Percentiles rank a stretch among this genome's conserved stretches.
Evolutionary conservation across 2,113 vertebrate species (phyloP).

Genomic region (Mesocricetus auratus): DNA sequence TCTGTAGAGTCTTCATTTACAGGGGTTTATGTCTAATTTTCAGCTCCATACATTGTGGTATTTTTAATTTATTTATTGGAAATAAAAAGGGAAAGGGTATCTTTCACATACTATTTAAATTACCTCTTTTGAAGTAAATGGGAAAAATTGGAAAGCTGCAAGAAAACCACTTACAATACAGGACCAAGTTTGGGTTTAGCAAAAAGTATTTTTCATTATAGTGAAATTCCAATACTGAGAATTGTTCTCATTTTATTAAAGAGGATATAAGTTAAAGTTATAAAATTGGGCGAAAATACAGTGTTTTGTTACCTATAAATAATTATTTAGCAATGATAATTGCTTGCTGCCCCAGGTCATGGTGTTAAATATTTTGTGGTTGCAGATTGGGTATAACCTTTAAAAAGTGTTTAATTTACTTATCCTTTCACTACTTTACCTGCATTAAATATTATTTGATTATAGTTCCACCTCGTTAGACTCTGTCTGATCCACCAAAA

Average conservation of each 20-base stretch:
- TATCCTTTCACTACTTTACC: background rate
- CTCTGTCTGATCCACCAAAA: background rate
- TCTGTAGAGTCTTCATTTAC: background rate
- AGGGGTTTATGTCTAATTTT: background rate
- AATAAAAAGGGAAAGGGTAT: background rate
- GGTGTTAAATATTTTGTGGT: background rate
- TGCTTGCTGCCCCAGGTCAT: background rate
- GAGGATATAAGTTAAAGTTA: background rate
- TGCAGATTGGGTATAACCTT: background rate
- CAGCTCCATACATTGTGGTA: too few relatives aligned
- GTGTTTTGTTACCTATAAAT: background rate
- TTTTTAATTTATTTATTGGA: background rate
- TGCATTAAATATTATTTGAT: background rate
- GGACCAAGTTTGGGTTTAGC: background rate
- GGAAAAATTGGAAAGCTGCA: background rate
- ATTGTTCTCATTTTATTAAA: background rate
- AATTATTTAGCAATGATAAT: background rate
- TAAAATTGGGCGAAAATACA: background rate
- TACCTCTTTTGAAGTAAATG: background rate
- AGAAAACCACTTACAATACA: background rate
- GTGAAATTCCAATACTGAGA: background rate
- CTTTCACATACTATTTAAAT: background rate
- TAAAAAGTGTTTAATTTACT: background rate
- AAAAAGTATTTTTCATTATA: background rate
- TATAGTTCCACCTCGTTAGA: background rate